Evolutionary conservation across 2,888 invertebrate species (phyloP), one percentile per base, ranked within the genome.

Genomic region (Caenorhabditis panamensis): DNA sequence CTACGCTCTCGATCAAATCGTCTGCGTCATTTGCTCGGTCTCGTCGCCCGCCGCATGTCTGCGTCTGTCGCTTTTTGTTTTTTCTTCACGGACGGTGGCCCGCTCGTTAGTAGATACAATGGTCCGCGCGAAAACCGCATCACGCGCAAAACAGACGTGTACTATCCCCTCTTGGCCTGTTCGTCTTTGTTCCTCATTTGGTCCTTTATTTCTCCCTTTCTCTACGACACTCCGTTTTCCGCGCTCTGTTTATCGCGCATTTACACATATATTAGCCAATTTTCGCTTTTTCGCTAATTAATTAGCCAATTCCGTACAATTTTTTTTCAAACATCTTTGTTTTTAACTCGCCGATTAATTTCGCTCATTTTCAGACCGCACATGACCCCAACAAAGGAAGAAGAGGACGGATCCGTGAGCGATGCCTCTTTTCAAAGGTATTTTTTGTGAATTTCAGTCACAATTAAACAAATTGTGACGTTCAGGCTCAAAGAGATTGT

Each of bases 61-160:
- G 80, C 75, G 80, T 80, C 69, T 80, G n/a, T 64, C 58, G 5
- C 36, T 36, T 28, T 61, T 24, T 9, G 54, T 2, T 41, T 13
- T 2, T 13, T 2, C 41, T 41, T 9, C 31, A 41, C 13, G 9
- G 41, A 13, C 41, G 9, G 41, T 41, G 41, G 41, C 2, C 41
- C 41, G 13, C 41, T 41, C 41, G 13, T 13, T 11, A 2, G 13
- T 13, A 13, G 6, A 13, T 8, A n/a, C 63, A 58, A 58, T 37
- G 63, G 64, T 61, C 51, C 37, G 49, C 47, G n/a, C n/a, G 37
- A 0, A 56, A 18, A 56, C 18, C 36, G 31, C 18, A n/a, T 8
- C 28, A 16, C 53, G 20, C 26, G n/a, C 56, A 28, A 28, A 28
- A 28, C n/a, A 24, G 28, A 28, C n/a, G 56, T 2, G 18, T 8